Evolutionary conservation across 2,888 invertebrate genomes (phyloP), one percentile per base, ranked within the genome.

Genomic region (Zaprionus lineosus): DNA sequence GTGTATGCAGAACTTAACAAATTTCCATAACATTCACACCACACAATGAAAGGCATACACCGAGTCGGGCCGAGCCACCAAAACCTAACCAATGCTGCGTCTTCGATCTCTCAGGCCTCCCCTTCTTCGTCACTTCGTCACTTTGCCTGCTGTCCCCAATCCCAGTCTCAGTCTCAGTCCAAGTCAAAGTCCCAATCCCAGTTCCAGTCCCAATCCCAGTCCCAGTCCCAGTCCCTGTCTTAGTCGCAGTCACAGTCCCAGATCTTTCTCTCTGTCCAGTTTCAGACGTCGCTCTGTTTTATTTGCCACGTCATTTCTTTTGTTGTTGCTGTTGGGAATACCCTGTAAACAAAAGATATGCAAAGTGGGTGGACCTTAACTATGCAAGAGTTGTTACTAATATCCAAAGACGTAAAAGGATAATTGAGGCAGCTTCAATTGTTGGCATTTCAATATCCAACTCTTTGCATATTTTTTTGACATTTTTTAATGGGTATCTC

Each of bases 11-110:
- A 84, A 84, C 82, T 81, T 77, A 77, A 79, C 79, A 84, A 79
- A 79, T 79, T 79, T 79, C 84, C 82, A 79, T 84, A 79, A 84
- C 84, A 78, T 78, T 77, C 84, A 83, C 77, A 83, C 84, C 73
- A 59, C 61, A 81, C 82, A 82, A 82, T 75, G 81, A 72, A 79
- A 71, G 48, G 44, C 60, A 75, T 53, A 65, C 60, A 60, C 47
- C 37, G 46, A 52, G 43, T 19, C 48, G 12, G 2, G 41, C 24
- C n/a, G 52, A 40, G n/a, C n/a, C n/a, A n/a, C n/a, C n/a, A 55
- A 59, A 73, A 55, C 37, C 56, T 55, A 74, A 62, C 44, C 14
- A 55, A 58, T 58, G 47, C 53, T 47, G 65, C 71, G 34, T 70
- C 68, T 68, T 70, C 71, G 70, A 64, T 63, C 70, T n/a, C n/a